A percentile compares a stretch with the other conserved stretches of the same genome.
Evolutionary conservation across 2,888 invertebrate genomes (phyloP).

Genomic region (Uloborus plumipes): DNA sequence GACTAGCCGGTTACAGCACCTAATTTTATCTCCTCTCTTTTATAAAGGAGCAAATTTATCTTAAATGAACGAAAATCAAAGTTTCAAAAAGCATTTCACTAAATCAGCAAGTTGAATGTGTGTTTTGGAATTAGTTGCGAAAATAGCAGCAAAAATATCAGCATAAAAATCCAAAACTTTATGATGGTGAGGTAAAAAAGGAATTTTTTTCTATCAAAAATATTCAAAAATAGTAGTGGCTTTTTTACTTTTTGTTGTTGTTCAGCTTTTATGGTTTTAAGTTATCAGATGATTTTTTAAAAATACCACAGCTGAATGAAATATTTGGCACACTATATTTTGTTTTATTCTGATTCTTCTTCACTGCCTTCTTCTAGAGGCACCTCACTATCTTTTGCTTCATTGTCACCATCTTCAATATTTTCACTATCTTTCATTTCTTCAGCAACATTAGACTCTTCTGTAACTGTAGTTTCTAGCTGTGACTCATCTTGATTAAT

Average conservation of each 20-base stretch:
- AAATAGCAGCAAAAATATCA: too few relatives aligned
- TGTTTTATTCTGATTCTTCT: constrained; percentile 46
- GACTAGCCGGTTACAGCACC: too few relatives aligned
- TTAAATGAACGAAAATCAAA: too few relatives aligned
- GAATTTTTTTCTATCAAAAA: neutral
- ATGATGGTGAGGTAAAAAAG: neutral
- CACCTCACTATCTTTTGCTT: neutral
- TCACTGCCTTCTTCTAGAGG: constrained; percentile 35
- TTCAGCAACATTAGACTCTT: constrained; percentile 1
- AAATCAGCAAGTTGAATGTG: too few relatives aligned
- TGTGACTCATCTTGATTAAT: too few relatives aligned
- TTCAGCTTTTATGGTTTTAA: too few relatives aligned
- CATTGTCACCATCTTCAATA: neutral
- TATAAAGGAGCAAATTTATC: too few relatives aligned
- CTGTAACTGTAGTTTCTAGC: neutral
- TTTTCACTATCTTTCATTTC: constrained; percentile 2
- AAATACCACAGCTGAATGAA: neutral
- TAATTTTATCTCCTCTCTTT: too few relatives aligned
- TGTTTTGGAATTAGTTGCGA: too few relatives aligned
- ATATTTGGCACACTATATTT: neutral
- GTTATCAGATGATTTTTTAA: too few relatives aligned
- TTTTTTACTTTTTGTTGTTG: neutral
- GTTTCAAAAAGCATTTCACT: too few relatives aligned
- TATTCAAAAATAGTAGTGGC: neutral
- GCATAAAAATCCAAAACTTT: too few relatives aligned